Evolutionary conservation across 2,888 invertebrate species (phyloP).

Genomic region (Sipha maydis): DNA sequence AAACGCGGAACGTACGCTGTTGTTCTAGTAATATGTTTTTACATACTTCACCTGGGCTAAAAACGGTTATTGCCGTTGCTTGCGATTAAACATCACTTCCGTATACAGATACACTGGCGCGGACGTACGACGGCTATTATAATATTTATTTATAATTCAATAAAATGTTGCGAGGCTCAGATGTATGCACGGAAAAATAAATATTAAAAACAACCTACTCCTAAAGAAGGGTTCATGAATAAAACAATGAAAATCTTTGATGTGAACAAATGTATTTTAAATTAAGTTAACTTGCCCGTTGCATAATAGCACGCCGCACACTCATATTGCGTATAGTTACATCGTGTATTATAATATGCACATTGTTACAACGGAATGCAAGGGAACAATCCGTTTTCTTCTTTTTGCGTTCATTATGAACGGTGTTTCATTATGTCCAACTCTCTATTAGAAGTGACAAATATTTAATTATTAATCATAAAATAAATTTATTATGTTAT

Average conservation of each 20-base stretch:
- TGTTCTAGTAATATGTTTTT: neutral
- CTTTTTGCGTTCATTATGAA: no score
- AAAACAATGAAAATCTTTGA: neutral
- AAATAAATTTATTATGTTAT: no score
- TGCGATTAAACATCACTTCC: neutral
- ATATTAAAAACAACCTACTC: neutral
- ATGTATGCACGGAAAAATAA: neutral
- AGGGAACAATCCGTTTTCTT: no score
- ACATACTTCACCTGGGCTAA: neutral
- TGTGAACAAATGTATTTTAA: neutral
- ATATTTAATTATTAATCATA: no score
- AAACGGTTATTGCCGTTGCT: neutral
- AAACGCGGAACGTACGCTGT: neutral
- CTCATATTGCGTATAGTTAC: no score
- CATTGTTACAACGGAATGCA: no score
- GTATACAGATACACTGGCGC: no score
- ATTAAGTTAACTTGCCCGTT: neutral
- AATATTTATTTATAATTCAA: neutral
- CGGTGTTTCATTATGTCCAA: no score
- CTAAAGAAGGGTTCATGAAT: neutral
- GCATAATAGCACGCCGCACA: neutral
- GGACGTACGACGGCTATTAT: neutral
- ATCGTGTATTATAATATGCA: no score
- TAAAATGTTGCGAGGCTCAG: neutral
- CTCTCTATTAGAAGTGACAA: no score